Conservation (phyloP, 2,113 vertebrate genomes). For the Clarias gariepinus region DNA sequence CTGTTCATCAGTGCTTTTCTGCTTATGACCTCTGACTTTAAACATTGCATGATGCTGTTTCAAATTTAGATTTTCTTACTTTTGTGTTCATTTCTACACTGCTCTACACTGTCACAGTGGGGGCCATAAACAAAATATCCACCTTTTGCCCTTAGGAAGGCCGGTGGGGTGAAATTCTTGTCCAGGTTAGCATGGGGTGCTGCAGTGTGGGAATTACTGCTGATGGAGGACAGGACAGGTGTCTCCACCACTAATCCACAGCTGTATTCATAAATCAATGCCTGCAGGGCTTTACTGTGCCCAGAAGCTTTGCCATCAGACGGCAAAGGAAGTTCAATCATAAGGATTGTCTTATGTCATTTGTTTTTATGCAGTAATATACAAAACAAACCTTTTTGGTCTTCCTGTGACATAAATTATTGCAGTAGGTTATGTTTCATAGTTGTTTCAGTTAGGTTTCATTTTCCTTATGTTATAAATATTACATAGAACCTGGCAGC, state of each 20-base stretch:
- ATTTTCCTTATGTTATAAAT: background rate
- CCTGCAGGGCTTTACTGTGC: slow-evolving; percentile 47
- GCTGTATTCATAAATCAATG: slow-evolving; percentile 69
- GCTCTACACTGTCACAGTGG: background rate
- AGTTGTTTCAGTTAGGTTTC: background rate
- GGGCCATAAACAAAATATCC: background rate
- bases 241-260: slow-evolving; percentile 60
- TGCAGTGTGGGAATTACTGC: slow-evolving; percentile 58
- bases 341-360: slow-evolving; percentile 43
- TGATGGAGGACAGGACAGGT: slow-evolving; percentile 67
- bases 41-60: background rate
- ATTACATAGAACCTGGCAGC: background rate
- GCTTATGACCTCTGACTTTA: background rate
- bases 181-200: slow-evolving; percentile 63
- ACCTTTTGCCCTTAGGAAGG: slow-evolving; percentile 49
- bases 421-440: background rate
- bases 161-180: slow-evolving; percentile 61
- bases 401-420: background rate
- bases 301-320: background rate
- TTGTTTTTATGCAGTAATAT: slow-evolving; percentile 45
- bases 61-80: background rate
- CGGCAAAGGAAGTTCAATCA: slow-evolving; percentile 11
- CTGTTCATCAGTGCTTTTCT: background rate
- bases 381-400: slow-evolving; percentile 48
- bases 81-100: background rate